phyloP scores from a whole-genome alignment of 2,113 vertebrate species.

The Thamnophis sirtalis region DNA sequence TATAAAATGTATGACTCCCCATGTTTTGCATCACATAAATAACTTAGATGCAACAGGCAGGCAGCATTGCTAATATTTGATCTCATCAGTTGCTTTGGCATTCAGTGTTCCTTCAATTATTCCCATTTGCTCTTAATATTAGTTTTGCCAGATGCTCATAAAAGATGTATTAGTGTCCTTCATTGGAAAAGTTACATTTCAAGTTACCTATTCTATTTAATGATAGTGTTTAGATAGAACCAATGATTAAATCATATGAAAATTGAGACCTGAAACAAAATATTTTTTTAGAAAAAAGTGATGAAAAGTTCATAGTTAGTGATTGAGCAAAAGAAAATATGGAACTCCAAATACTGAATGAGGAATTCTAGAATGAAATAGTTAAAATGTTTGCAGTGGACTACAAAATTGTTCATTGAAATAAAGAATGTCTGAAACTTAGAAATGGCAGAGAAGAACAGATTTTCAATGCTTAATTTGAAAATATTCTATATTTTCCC shows the following conservation, averaged over 20 bases:
- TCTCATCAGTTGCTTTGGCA: background rate
- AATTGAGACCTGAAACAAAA: too few species aligned
- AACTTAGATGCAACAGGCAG: background rate
- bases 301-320: background rate
- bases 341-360: background rate
- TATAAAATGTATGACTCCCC: background rate
- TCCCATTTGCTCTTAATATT: background rate
- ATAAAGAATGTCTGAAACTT: background rate
- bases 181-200: background rate
- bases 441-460: background rate
- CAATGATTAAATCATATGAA: background rate
- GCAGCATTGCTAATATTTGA: background rate
- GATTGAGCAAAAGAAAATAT: background rate
- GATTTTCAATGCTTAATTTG: background rate
- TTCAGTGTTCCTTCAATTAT: background rate
- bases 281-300: background rate
- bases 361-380: background rate
- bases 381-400: background rate
- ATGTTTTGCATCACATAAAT: background rate
- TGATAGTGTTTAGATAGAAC: background rate
- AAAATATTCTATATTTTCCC: background rate
- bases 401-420: background rate
- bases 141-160: background rate
- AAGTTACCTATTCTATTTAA: background rate
- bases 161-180: background rate